Conservation (phyloP, 1,140 invertebrate species). For the Pseudomyrmex dendroicus region DNA sequence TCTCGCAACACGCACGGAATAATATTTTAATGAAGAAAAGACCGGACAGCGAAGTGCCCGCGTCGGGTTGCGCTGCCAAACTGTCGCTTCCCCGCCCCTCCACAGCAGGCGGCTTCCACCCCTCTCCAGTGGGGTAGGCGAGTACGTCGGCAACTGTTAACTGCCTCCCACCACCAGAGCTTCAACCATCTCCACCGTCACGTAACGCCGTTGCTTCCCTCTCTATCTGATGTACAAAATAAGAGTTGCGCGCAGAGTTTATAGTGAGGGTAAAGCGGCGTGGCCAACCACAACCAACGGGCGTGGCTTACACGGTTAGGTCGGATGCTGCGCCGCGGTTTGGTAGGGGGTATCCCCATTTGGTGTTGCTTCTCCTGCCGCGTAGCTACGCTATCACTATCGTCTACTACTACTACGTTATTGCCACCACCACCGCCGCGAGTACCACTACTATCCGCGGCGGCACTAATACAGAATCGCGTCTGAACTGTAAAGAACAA, state of each 20-base stretch:
- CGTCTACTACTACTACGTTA: background rate
- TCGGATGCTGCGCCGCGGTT: conserved; percentile 49
- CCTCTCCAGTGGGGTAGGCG: conserved; percentile 51
- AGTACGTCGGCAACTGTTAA: conserved; percentile 37
- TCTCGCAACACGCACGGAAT: conserved; percentile 74
- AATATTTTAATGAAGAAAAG: conserved; percentile 85
- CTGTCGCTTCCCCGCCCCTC: conserved; percentile 84
- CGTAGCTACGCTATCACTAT: background rate
- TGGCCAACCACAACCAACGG: background rate
- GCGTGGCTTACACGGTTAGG: conserved; percentile 14
- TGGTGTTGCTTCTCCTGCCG: background rate
- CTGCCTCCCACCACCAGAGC: background rate
- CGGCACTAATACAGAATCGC: conserved; percentile 9
- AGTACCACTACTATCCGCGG: background rate
- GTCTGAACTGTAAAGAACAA: conserved; percentile 44
- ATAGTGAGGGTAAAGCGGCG: conserved; percentile 13
- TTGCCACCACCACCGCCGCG: background rate
- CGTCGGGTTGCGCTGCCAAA: conserved; percentile 85
- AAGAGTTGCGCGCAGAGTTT: conserved; percentile 19
- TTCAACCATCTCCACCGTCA: conserved; percentile 17
- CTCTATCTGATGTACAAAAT: background rate
- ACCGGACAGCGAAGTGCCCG: conserved; percentile 85
- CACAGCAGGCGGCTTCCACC: conserved; percentile 71
- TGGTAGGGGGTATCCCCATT: conserved; percentile 6
- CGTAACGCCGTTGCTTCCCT: conserved; percentile 6